Evolutionary conservation across 2,113 vertebrate genomes (phyloP).

Genomic region (Pterocles burchelli): DNA sequence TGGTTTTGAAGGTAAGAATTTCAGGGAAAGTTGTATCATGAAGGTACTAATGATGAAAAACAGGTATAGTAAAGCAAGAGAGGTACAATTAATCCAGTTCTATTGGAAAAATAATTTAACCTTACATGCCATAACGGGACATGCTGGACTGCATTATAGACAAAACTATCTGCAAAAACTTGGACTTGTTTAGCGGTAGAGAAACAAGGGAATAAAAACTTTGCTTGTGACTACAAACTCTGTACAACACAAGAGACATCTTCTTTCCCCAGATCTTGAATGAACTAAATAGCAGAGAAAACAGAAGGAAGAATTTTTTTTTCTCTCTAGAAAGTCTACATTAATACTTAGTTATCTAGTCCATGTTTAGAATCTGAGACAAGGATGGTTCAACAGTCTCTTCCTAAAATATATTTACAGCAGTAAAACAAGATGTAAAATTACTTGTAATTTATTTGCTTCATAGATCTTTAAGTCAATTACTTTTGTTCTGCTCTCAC

Average conservation of each 20-base stretch:
- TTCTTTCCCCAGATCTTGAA: neutral
- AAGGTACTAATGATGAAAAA: neutral
- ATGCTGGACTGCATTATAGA: neutral
- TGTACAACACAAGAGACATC: fast-evolving
- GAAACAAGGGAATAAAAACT: neutral
- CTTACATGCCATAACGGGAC: neutral
- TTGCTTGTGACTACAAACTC: neutral
- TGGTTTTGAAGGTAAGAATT: neutral
- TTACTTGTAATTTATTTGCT: neutral
- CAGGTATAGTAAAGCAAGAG: neutral
- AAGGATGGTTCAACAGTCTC: neutral
- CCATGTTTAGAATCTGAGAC: neutral
- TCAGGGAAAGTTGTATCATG: neutral
- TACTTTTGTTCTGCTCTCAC: neutral
- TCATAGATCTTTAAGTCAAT: neutral
- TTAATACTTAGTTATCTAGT: neutral
- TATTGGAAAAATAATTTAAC: neutral
- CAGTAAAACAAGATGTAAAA: neutral
- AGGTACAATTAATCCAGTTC: neutral
- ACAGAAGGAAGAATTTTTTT: neutral
- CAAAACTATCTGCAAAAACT: neutral
- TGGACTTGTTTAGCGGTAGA: neutral
- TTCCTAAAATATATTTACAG: neutral
- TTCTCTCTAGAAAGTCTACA: neutral
- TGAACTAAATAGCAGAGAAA: neutral